A percentile compares a stretch with the other conserved stretches of the same genome.
phyloP scores from a whole-genome alignment of 1,140 invertebrate genomes.

The Thaumatotibia leucotreta region DNA sequence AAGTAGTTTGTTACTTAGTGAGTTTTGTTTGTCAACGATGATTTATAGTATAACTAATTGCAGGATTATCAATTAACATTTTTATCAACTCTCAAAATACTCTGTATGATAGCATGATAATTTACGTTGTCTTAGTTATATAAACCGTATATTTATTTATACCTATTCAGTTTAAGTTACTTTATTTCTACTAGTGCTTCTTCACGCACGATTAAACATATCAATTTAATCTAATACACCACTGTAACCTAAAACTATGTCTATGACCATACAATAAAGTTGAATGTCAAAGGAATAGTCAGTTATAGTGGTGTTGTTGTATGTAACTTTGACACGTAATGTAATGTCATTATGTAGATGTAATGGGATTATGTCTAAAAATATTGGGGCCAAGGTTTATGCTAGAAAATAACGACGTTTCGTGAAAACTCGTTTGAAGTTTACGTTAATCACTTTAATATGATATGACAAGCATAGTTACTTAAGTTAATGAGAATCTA shows the following conservation, averaged over 20 bases:
- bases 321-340: conserved; percentile 13
- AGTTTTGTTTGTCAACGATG: no score
- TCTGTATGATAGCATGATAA: neutral
- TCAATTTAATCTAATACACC: conserved; percentile 2
- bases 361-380: conserved; percentile 11
- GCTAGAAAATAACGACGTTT: neutral
- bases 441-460: neutral
- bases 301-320: neutral
- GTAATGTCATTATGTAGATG: conserved; percentile 7
- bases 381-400: conserved; percentile 8
- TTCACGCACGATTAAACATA: neutral
- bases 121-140: neutral
- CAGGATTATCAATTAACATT: no score
- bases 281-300: neutral
- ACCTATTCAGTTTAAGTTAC: neutral
- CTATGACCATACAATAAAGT: neutral
- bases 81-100: no score
- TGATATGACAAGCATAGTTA: neutral
- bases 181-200: conserved; percentile 7
- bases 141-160: neutral
- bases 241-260: neutral
- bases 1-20: no score
- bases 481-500: neutral
- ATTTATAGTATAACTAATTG: no score
- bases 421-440: neutral